A percentile compares a stretch with the other conserved stretches of the same genome.
Conservation (phyloP, 2,113 vertebrate species). For the Trichomycterus rosablanca region DNA sequence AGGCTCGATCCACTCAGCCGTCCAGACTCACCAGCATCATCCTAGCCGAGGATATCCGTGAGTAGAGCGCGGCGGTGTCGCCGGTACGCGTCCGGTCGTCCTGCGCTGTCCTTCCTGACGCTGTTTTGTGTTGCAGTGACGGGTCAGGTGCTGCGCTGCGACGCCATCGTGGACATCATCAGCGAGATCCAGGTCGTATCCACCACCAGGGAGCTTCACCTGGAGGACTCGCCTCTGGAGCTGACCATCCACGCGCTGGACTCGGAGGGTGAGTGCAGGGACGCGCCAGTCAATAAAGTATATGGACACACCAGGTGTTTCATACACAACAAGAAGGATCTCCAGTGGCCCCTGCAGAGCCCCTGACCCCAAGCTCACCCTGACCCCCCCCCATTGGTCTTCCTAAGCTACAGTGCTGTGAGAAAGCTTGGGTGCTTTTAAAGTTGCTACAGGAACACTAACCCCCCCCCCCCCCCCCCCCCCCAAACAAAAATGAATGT, state of each 20-base stretch:
- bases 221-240: slow-evolving; percentile 89
- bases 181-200: slow-evolving; percentile 86
- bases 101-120: not conserved
- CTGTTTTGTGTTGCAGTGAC: slow-evolving; percentile 71
- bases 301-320: no score
- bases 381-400: no score
- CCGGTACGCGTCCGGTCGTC: no score
- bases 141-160: slow-evolving; percentile 88
- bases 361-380: no score
- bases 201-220: slow-evolving; percentile 90
- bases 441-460: no score
- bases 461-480: no score
- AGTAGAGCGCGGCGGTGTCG: slow-evolving; percentile 42
- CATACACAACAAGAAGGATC: no score
- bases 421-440: no score
- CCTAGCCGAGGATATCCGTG: slow-evolving; percentile 88
- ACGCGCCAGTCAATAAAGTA: no score
- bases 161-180: slow-evolving; percentile 90
- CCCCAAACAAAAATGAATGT: no score
- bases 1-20: slow-evolving; percentile 77
- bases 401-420: no score
- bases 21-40: slow-evolving; percentile 76
- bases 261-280: slow-evolving; percentile 79
- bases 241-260: slow-evolving; percentile 89
- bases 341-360: no score